Conservation (phyloP, 2,113 vertebrate species). For the Osmerus mordax region DNA sequence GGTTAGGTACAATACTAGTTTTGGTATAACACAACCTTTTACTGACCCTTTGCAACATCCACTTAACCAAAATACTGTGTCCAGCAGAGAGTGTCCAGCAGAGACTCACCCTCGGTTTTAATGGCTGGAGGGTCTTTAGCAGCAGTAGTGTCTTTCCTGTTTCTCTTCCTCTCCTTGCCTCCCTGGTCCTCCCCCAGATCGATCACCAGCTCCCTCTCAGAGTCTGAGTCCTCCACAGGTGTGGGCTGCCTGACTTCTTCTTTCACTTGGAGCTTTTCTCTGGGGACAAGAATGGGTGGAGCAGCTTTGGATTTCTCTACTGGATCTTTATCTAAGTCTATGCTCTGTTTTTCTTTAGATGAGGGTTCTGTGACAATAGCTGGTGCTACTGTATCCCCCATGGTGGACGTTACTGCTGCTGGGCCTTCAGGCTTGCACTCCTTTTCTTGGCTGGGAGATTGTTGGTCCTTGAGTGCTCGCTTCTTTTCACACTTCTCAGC, state of each 20-base stretch:
- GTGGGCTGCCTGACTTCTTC: conserved; percentile 79
- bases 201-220: conserved; percentile 94
- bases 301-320: conserved; percentile 76
- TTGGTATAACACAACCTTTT: not conserved
- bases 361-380: conserved; percentile 46
- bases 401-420: conserved; percentile 28
- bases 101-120: conserved; percentile 78
- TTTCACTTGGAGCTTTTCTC: conserved; percentile 82
- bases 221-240: conserved; percentile 88
- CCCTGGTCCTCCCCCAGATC: conserved; percentile 92
- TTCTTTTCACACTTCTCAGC: conserved; percentile 71
- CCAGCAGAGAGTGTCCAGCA: not conserved
- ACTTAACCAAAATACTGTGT: not conserved
- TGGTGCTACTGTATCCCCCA: conserved; percentile 1
- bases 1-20: too few species aligned
- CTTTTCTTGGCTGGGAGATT: conserved; percentile 69
- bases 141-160: conserved; percentile 76
- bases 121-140: conserved; percentile 77
- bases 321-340: conserved; percentile 77
- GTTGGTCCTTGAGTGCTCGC: conserved; percentile 74
- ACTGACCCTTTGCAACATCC: not conserved
- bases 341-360: conserved; percentile 70
- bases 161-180: conserved; percentile 84
- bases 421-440: conserved; percentile 69
- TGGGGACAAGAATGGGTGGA: conserved; percentile 60